These are phyloP conservation scores for Athripsodes cinereus DNA, from an alignment of 2,888 invertebrate genomes.

Conservation along the genomic window DNA sequence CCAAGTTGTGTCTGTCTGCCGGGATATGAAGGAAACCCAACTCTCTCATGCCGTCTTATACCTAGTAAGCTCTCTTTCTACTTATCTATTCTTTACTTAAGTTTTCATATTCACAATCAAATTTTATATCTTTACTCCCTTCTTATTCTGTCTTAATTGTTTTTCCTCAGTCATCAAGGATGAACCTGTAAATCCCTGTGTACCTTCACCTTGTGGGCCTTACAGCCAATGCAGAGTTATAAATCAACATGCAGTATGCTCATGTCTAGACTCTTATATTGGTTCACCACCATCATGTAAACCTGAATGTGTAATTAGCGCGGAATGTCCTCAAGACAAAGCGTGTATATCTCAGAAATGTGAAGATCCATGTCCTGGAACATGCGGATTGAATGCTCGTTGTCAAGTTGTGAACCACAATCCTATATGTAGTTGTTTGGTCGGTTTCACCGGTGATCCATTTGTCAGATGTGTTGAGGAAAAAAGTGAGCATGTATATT, in stretches of 20 bases:
- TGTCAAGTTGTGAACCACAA: conserved; percentile 73
- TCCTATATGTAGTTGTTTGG: conserved; percentile 72
- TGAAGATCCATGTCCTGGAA: conserved; percentile 69
- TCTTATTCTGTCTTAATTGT: background rate
- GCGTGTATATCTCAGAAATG: conserved; percentile 70
- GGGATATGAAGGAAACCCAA: conserved; percentile 74
- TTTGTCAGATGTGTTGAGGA: conserved; percentile 65
- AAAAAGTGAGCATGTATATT: conserved; percentile 38
- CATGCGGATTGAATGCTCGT: conserved; percentile 66
- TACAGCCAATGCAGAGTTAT: conserved; percentile 68
- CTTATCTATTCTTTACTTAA: background rate
- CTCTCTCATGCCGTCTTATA: conserved; percentile 44
- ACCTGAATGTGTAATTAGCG: conserved; percentile 71
- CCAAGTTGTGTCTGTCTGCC: conserved; percentile 75
- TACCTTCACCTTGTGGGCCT: conserved; percentile 71
- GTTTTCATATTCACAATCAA: no score
- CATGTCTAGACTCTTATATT: conserved; percentile 66
- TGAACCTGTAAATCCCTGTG: conserved; percentile 56
- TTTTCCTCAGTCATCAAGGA: conserved; percentile 36
- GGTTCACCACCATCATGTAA: conserved; percentile 72
- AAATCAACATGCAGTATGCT: conserved; percentile 71
- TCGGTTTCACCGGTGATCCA: conserved; percentile 73
- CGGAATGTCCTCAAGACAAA: conserved; percentile 68
- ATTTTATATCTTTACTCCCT: no score
- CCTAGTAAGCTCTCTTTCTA: conserved; percentile 23